Percentiles rank a stretch among this genome's conserved stretches.
These are phyloP conservation scores for Ochropleura plecta DNA, from an alignment of 2,888 invertebrate species.

Conservation along the genomic window DNA sequence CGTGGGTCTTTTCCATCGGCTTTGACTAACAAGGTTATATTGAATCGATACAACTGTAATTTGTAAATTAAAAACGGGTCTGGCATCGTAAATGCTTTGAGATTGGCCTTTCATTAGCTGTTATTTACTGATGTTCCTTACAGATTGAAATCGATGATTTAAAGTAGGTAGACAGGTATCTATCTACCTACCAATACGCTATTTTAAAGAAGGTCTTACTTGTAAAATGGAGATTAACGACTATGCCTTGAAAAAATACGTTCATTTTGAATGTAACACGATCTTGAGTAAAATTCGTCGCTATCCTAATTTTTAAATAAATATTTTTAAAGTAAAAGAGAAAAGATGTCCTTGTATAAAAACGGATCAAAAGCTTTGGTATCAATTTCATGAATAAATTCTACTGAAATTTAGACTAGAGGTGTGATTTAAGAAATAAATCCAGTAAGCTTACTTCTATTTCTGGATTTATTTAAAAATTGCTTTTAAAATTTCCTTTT, in stretches of 20 bases:
- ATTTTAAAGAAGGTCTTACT: background rate
- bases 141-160: constrained; percentile 34
- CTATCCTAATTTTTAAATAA: constrained; percentile 29
- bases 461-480: constrained; percentile 47
- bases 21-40: constrained; percentile 73
- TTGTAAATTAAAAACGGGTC: constrained; percentile 82
- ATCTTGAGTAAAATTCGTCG: background rate
- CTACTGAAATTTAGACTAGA: constrained; percentile 42
- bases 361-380: constrained; percentile 55
- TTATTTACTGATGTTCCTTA: constrained; percentile 73
- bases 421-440: constrained; percentile 49
- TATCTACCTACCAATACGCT: background rate
- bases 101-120: constrained; percentile 81
- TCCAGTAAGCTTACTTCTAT: constrained; percentile 50
- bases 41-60: constrained; percentile 81
- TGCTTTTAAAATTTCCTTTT: constrained; percentile 17
- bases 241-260: background rate
- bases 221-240: background rate
- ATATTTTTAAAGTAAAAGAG: constrained; percentile 36
- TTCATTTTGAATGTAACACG: constrained; percentile 20
- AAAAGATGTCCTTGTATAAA: constrained; percentile 40
- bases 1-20: constrained; percentile 73
- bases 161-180: constrained; percentile 47
- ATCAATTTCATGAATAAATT: constrained; percentile 62
- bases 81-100: constrained; percentile 78